phyloP scores from a whole-genome alignment of 2,888 invertebrate genomes.

The Augochlorella aurata region DNA sequence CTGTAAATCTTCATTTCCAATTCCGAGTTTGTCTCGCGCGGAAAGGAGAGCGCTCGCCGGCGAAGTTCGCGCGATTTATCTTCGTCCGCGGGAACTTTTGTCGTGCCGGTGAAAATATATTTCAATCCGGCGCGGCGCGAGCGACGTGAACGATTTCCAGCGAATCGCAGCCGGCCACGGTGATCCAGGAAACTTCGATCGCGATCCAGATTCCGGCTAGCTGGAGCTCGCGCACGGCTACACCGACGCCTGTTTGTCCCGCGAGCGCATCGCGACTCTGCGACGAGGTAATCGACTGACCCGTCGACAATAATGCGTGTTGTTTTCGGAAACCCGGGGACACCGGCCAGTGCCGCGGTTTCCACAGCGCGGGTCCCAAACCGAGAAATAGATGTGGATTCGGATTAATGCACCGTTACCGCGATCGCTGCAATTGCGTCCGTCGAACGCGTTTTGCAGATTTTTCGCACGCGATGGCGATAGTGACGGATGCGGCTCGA shows the following conservation, averaged over 20 bases:
- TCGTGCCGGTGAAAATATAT: constrained; percentile 34
- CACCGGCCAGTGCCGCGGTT: not conserved
- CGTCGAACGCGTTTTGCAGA: not conserved
- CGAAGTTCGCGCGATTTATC: constrained; percentile 48
- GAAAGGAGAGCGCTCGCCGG: constrained; percentile 1
- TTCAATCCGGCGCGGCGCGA: constrained; percentile 14
- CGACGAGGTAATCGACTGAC: constrained; percentile 27
- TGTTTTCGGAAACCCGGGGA: constrained; percentile 28
- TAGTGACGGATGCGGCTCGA: too few relatives aligned
- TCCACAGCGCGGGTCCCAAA: constrained; percentile 2
- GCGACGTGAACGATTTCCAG: constrained; percentile 24
- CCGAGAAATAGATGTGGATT: constrained; percentile 4
- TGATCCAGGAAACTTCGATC: not conserved
- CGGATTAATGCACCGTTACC: not conserved
- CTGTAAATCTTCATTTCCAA: constrained; percentile 48
- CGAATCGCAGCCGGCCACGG: not conserved
- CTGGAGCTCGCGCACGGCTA: not conserved
- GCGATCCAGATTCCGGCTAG: constrained; percentile 5
- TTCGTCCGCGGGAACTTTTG: constrained; percentile 44
- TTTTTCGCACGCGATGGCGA: not conserved
- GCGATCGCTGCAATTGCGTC: not conserved
- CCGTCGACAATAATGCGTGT: constrained; percentile 18
- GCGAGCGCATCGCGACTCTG: constrained; percentile 19
- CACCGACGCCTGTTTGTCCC: constrained; percentile 16
- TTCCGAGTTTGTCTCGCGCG: constrained; percentile 15